Percentiles rank a stretch among this genome's conserved stretches.
phyloP scores from a whole-genome alignment of 2,888 invertebrate species.

The Lottia gigantea region DNA sequence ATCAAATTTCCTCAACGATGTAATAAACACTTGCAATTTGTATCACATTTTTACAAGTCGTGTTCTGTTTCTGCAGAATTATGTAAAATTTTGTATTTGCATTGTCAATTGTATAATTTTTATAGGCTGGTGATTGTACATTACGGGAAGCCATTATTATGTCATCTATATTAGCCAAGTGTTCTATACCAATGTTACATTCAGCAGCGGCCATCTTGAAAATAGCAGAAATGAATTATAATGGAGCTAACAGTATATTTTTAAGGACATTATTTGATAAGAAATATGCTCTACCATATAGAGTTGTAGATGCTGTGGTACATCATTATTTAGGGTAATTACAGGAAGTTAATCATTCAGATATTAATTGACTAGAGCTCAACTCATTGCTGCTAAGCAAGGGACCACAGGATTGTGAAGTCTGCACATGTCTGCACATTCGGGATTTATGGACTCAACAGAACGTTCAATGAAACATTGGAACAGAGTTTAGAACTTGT shows the following conservation, averaged over 20 bases:
- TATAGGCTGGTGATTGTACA: conserved; percentile 89
- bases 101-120: conserved; percentile 20
- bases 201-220: conserved; percentile 94
- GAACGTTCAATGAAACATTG: no score
- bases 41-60: no score
- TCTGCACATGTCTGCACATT: no score
- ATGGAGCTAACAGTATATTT: conserved; percentile 94
- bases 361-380: no score
- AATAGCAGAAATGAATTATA: conserved; percentile 92
- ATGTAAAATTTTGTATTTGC: no score
- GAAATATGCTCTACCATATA: conserved; percentile 95
- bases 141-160: conserved; percentile 95
- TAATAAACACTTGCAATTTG: no score
- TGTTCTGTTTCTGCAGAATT: no score
- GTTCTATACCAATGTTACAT: conserved; percentile 93
- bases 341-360: neutral
- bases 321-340: conserved; percentile 89
- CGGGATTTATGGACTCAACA: no score
- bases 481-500: no score
- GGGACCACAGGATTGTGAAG: no score
- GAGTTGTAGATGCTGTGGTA: conserved; percentile 93
- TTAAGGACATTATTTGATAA: conserved; percentile 94
- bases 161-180: conserved; percentile 89
- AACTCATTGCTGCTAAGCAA: no score
- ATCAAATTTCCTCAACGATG: no score